Base-by-base conservation (phyloP, 2,888 invertebrate species). In the Macroteleia sp. region DNA sequence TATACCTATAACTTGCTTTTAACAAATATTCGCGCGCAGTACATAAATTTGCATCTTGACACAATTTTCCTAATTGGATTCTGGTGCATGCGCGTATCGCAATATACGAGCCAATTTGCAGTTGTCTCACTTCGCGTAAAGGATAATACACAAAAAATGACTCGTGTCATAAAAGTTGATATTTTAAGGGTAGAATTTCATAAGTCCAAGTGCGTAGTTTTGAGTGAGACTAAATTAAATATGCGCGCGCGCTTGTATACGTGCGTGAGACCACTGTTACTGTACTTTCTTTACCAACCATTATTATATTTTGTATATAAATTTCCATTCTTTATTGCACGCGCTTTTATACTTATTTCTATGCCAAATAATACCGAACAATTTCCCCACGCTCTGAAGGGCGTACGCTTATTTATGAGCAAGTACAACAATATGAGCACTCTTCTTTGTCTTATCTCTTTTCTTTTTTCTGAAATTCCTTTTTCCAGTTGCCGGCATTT, bases 51-150 rank as follows among this genome's bases (percentile, higher is more conserved):
- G 67, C 77, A 56, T 71, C 71, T 67, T 71, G 77, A 61, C 77
- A 77, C 66, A 71, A 77, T 77, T 77, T 77, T 71, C 77, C 71
- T 77, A 77, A 77, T 77, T 77, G 77, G 77, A 71, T 77, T 61
- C 66, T 25, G 71, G 70, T 54, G 54, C 61, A 70, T 46, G 64
- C 64, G 64, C 42, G 64, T 44, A 57, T 59, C 46, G 46, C 77
- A 59, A 77, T 66, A 71, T 71, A 77, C 54, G 77, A 71, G 77
- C 57, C 77, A 66, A 71, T 77, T 71, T 66, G 77, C 66, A 70
- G 66, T 71, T 54, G 56, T 71, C 77, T 62, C 77, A 36, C 54
- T 52, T 14, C 42, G 66, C 59, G 70, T 36, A 44, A 69, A 76
- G 50, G 48, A 71, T 66, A 71, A 77, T 34, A 52, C 56, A 34